Evolutionary conservation across 2,888 invertebrate genomes (phyloP).

Genomic region (Orchestes rusci): DNA sequence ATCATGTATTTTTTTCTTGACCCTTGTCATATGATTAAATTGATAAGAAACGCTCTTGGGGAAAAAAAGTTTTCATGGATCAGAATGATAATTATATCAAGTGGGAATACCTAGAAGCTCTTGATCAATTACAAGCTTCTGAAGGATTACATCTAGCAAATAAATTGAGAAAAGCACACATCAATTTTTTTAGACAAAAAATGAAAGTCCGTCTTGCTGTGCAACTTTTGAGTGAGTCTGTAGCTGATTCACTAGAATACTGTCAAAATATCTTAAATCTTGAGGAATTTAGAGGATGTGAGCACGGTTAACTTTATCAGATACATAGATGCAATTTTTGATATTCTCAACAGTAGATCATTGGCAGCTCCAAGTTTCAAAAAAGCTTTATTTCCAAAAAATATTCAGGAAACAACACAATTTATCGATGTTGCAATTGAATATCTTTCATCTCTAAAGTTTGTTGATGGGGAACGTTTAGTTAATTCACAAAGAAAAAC

Average conservation of each 20-base stretch:
- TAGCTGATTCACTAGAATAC: not conserved
- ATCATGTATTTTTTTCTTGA: too few relatives aligned
- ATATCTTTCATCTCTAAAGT: conserved; percentile 8
- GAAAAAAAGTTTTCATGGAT: conserved; percentile 11
- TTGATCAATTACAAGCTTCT: conserved; percentile 5
- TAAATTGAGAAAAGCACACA: conserved; percentile 2
- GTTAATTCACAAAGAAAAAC: conserved; percentile 13
- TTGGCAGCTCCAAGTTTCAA: conserved; percentile 4
- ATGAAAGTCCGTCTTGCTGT: conserved; percentile 13
- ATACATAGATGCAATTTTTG: conserved; percentile 6
- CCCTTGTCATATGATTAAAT: too few relatives aligned
- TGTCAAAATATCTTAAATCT: conserved; percentile 1
- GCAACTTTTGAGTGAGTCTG: too few relatives aligned
- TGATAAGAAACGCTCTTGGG: too few relatives aligned
- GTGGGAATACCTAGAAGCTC: conserved; percentile 13
- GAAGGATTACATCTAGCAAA: conserved; percentile 12
- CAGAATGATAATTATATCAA: conserved; percentile 8
- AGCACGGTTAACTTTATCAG: conserved; percentile 11
- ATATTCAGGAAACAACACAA: conserved; percentile 4
- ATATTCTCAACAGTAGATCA: conserved; percentile 12
- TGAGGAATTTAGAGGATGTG: conserved; percentile 8
- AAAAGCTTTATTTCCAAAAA: conserved; percentile 8
- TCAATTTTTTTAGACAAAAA: too few relatives aligned
- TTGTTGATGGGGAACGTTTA: conserved; percentile 3
- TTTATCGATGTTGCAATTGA: conserved; percentile 8